phyloP scores from a whole-genome alignment of 2,888 invertebrate genomes.

The Eupithecia abbreviata region DNA sequence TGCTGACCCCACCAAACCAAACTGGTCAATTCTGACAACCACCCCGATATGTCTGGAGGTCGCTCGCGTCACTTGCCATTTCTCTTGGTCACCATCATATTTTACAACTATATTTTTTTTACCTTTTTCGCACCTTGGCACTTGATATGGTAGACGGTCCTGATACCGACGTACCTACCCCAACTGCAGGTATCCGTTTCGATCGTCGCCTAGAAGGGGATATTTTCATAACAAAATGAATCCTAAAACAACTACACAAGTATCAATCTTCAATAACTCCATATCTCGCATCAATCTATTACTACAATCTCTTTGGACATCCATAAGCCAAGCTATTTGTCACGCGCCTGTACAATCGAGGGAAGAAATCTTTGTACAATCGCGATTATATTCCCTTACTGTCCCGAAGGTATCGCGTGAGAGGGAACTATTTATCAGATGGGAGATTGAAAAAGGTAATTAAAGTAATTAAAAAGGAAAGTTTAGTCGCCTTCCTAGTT shows the following conservation, averaged over 20 bases:
- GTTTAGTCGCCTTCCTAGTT: not conserved
- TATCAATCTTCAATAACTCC: constrained; percentile 42
- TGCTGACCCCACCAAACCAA: too few relatives aligned
- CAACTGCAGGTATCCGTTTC: too few relatives aligned
- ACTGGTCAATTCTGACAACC: too few relatives aligned
- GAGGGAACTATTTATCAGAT: constrained; percentile 27
- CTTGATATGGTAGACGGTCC: too few relatives aligned
- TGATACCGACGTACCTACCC: too few relatives aligned
- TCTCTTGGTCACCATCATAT: too few relatives aligned
- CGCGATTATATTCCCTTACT: constrained; percentile 39
- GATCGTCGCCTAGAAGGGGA: too few relatives aligned
- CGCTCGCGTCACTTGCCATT: too few relatives aligned
- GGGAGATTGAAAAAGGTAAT: constrained; percentile 5
- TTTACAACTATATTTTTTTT: too few relatives aligned
- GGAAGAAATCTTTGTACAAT: constrained; percentile 33
- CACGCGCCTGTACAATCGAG: constrained; percentile 36
- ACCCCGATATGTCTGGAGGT: too few relatives aligned
- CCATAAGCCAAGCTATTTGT: constrained; percentile 37
- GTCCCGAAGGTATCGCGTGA: constrained; percentile 36
- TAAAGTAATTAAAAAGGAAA: constrained; percentile 6
- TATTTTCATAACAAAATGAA: not conserved
- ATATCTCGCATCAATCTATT: constrained; percentile 6
- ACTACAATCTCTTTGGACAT: constrained; percentile 26
- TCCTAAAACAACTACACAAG: not conserved
- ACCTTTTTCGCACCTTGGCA: too few relatives aligned